phyloP scores from a whole-genome alignment of 2,113 vertebrate species.

The Zosterops hypoxanthus region DNA sequence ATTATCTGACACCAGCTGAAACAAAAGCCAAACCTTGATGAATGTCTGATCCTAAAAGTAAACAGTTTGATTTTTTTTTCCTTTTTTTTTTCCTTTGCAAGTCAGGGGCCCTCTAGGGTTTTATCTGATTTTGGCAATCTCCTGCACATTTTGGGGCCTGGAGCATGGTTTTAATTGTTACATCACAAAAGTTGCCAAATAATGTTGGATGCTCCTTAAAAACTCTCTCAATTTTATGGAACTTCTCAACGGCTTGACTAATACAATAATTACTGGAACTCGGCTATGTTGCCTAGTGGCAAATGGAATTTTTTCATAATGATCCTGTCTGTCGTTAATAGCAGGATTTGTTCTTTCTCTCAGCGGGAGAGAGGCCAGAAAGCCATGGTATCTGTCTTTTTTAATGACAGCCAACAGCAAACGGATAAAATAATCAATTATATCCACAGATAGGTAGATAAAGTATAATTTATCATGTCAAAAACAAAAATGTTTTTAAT shows the following conservation, averaged over 20 bases:
- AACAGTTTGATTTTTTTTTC: slow-evolving; percentile 54
- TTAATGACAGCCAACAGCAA: slow-evolving; percentile 64
- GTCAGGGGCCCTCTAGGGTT: slow-evolving; percentile 54
- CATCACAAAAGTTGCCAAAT: slow-evolving; percentile 73
- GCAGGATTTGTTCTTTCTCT: slow-evolving; percentile 70
- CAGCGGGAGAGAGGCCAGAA: slow-evolving; percentile 54
- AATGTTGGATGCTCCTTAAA: slow-evolving; percentile 64
- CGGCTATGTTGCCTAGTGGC: slow-evolving; percentile 64
- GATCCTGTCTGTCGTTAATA: slow-evolving; percentile 70
- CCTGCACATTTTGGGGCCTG: slow-evolving; percentile 55
- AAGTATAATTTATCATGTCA: slow-evolving; percentile 56
- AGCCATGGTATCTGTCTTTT: slow-evolving; percentile 42
- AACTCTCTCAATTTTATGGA: slow-evolving; percentile 62
- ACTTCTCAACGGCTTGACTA: slow-evolving; percentile 71
- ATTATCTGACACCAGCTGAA: slow-evolving; percentile 60
- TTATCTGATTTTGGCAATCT: slow-evolving; percentile 71
- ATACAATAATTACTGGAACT: slow-evolving; percentile 72
- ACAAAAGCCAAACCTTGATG: slow-evolving; percentile 67
- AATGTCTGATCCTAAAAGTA: slow-evolving; percentile 65
- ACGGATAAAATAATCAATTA: slow-evolving; percentile 66
- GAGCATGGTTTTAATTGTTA: slow-evolving; percentile 76
- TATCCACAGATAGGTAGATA: slow-evolving; percentile 61
- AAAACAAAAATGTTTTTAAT: slow-evolving; percentile 68
- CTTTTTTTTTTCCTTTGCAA: not conserved
- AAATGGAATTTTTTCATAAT: slow-evolving; percentile 70